Conservation (phyloP, 2,797 vertebrate genomes). For the Phaenicophaeus curvirostris region DNA sequence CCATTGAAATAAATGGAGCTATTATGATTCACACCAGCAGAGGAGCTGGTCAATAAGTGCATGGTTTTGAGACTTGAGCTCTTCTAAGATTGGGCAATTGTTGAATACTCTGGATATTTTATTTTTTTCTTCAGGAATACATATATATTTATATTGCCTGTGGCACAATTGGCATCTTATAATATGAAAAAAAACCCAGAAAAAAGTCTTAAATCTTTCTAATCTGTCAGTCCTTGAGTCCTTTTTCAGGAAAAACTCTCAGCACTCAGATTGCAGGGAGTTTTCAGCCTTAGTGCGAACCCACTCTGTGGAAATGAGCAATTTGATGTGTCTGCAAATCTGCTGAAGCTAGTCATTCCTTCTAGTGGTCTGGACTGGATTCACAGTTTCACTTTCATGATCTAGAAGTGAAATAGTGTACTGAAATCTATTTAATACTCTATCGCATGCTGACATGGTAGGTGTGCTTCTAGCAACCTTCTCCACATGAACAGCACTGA, state of each 20-base stretch:
- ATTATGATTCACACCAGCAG: not conserved
- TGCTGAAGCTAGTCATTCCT: not conserved
- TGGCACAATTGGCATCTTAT: not conserved
- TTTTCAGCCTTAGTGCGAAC: not conserved
- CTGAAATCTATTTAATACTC: not conserved
- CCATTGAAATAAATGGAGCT: not conserved
- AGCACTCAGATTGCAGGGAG: not conserved
- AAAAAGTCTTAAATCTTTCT: not conserved
- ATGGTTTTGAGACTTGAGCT: conserved; percentile 1
- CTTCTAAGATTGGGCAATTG: not conserved
- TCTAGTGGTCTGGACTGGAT: not conserved
- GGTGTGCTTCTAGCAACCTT: not conserved
- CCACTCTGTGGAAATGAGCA: not conserved
- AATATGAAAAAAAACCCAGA: not conserved
- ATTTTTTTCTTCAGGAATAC: not conserved
- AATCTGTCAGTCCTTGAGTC: not conserved
- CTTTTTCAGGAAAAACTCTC: not conserved
- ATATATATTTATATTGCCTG: not conserved
- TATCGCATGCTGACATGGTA: fast-evolving
- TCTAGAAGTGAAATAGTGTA: not conserved
- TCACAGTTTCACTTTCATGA: not conserved
- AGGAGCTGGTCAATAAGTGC: not conserved
- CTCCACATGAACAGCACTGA: not conserved
- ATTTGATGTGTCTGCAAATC: not conserved
- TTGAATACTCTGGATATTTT: not conserved